Percentiles rank a stretch among this genome's conserved stretches.
Conservation (phyloP, 53 echinoderm and acorn worm species). For the Hippasteria phrygiana region DNA sequence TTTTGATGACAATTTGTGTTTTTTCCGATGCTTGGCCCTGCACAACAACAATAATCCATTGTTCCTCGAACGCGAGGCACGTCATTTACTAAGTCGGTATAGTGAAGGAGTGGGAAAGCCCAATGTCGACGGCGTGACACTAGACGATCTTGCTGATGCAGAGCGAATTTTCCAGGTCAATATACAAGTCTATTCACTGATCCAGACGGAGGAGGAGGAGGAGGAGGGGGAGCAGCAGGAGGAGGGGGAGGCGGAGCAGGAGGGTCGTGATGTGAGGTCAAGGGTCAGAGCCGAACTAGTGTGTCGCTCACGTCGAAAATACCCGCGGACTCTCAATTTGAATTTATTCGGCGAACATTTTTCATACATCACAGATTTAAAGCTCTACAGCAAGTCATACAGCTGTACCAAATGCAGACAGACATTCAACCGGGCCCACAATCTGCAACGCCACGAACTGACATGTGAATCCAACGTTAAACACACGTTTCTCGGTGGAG, state of each 20-base stretch:
- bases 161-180: too few species aligned
- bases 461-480: constrained; percentile 59
- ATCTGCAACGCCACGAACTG: constrained; percentile 43
- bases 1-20: constrained; percentile 47
- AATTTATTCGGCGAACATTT: constrained; percentile 65
- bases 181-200: too few species aligned
- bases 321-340: constrained; percentile 57
- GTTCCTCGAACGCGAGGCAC: not conserved
- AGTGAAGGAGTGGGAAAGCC: not conserved
- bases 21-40: constrained; percentile 37
- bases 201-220: too few species aligned
- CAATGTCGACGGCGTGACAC: constrained; percentile 25
- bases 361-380: constrained; percentile 61
- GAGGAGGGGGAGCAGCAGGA: constrained; percentile 32
- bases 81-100: not conserved
- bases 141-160: constrained; percentile 57
- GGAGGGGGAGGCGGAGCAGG: too few species aligned
- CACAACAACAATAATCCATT: not conserved
- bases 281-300: constrained; percentile 34
- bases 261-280: too few species aligned
- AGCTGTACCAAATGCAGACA: constrained; percentile 57
- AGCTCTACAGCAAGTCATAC: constrained; percentile 51
- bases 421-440: not conserved
- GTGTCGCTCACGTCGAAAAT: not conserved
- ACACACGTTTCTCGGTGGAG: constrained; percentile 51